phyloP scores from a whole-genome alignment of 2,797 vertebrate species.

The Sebastiscus albofasciatus region DNA sequence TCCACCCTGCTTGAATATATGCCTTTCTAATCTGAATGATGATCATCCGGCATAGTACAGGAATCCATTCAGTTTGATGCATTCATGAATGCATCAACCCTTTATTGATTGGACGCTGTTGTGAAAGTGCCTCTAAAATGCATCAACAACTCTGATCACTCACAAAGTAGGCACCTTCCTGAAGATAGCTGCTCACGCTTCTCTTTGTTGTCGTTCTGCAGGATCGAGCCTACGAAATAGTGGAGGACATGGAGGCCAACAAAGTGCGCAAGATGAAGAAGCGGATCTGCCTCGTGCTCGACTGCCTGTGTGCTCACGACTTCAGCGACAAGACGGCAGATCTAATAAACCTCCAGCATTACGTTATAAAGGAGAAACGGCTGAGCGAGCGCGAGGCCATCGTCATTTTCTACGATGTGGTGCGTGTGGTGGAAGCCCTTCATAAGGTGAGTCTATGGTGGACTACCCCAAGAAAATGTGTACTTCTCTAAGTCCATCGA shows the following conservation, averaged over 20 bases:
- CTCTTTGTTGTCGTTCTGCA: constrained; percentile 47
- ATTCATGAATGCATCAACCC: not conserved
- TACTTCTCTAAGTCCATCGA: no score
- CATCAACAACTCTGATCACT: not conserved
- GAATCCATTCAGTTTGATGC: constrained; percentile 33
- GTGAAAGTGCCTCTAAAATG: constrained; percentile 28
- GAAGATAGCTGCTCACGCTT: not conserved
- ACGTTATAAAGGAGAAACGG: constrained; percentile 98
- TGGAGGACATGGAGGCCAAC: constrained; percentile 92
- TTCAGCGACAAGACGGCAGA: constrained; percentile 98
- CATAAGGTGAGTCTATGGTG: constrained; percentile 88
- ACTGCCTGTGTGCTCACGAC: constrained; percentile 98
- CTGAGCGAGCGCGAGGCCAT: constrained; percentile 96
- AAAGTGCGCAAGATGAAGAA: constrained; percentile 95
- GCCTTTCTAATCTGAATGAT: constrained; percentile 28
- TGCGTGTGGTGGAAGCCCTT: constrained; percentile 97
- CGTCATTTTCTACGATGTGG: constrained; percentile 98
- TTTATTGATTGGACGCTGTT: constrained; percentile 3
- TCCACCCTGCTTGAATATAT: not conserved
- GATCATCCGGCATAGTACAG: not conserved
- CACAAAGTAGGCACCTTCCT: not conserved
- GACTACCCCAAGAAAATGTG: not conserved
- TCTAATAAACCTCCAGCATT: constrained; percentile 99
- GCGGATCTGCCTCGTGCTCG: constrained; percentile 96
- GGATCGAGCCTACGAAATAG: constrained; percentile 95